Base-by-base conservation (phyloP, 2,797 vertebrate species). In the Zenarchopterus dispar region DNA sequence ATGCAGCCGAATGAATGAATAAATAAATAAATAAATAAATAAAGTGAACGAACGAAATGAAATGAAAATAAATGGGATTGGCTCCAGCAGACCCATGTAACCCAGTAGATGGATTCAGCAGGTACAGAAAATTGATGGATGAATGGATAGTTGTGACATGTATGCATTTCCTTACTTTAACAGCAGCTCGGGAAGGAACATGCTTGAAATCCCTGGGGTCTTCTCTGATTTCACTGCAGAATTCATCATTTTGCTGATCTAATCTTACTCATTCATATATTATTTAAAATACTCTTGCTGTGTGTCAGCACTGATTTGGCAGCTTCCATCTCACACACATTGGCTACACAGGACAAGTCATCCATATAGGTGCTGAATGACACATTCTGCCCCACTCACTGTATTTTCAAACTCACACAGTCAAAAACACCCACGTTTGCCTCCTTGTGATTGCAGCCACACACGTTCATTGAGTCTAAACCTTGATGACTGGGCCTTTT, bases 401-500 rank as follows among this genome's bases (percentile, higher is more conserved):
- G 21, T 26, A 44, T 19, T 42, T 17, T 18, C 39, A 39, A 23
- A 42, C 47, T 42, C 17, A 22, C 51, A 59, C 56, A 53, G 18
- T 21, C 33, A 46, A 23, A 8, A 49, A 41, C 19, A 4, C 55
- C 22, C 48, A 16, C 28, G 59, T 50, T 50, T 19, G 18, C 17
- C 57, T 41, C 19, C 48, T 28, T 13, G 23, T 55, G 47, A 55
- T 45, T 26, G 18, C 39, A 11, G 23, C 21, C 45, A 44, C 41
- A 54, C 56, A 60, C 63, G 56, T 0, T 58, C 28, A 67, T 52
- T 56, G 61, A 68, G 42, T 68, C 53, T 84, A 82, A 88, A 85
- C 85, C 84, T 86, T 88, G 84, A 88, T 89, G 86, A 88, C 86
- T 75, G 66, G 75, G 69, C 75, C 81, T 82, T 86, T 91, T 88